These are phyloP conservation scores for Enteromius trimaculatus DNA, from an alignment of 2,797 vertebrate species.

Conservation along the genomic window DNA sequence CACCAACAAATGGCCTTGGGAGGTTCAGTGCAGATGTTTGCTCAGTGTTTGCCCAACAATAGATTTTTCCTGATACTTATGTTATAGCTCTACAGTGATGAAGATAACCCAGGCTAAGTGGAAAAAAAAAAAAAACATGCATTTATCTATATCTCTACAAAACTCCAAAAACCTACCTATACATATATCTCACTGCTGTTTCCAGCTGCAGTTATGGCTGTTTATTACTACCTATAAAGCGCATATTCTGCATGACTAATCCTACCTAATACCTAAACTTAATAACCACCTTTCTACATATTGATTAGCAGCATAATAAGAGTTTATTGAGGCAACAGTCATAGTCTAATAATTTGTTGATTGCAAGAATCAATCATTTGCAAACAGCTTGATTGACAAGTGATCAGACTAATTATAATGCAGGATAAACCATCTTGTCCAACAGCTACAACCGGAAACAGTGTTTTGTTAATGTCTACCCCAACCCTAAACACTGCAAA, in stretches of 20 bases:
- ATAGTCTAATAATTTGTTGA: background rate
- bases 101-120: background rate
- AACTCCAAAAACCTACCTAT: background rate
- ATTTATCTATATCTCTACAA: background rate
- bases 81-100: background rate
- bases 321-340: background rate
- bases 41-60: background rate
- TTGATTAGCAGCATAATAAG: too few species aligned
- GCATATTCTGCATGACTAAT: background rate
- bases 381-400: background rate
- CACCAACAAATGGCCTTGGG: conserved; percentile 10
- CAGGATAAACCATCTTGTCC: too few species aligned
- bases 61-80: background rate
- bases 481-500: too few species aligned
- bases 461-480: too few species aligned
- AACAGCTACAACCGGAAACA: too few species aligned
- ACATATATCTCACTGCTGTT: background rate
- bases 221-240: background rate
- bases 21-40: conserved; percentile 4
- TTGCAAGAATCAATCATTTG: background rate
- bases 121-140: background rate
- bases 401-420: too few species aligned
- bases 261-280: too few species aligned
- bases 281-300: background rate
- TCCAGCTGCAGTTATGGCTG: background rate